Base-by-base conservation (phyloP, 2,113 vertebrate genomes). In the Phoenicopterus ruber region DNA sequence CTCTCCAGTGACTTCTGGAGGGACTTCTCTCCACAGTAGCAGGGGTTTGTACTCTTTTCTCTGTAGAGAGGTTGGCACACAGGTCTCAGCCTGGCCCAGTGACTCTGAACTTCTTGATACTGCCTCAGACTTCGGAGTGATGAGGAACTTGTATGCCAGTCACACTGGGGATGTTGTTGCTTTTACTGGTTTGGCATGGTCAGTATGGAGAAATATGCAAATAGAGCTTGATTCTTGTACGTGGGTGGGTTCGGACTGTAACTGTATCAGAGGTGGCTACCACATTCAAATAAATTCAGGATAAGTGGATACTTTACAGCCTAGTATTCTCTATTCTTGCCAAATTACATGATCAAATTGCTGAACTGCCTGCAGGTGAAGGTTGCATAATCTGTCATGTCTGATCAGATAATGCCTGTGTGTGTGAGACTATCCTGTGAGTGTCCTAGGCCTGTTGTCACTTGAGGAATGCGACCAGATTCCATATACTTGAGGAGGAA, bases 381-480 rank as follows among this genome's bases (percentile, higher is more conserved):
- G 13, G 32, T 57, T 74, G 25, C 3, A 2, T 6, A 24, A 46
- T 71, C 47, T 86, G 50, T n/a, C 32, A 52, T 46, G 36, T 73
- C 38, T 74, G 29, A 76, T 32, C 21, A 76, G 44, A 24, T 73
- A 73, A 47, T 21, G 18, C 19, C 31, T 62, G 5, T 61, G 38
- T 40, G 38, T 16, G 22, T 61, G 36, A 69, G 40, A 40, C 18
- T 57, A 10, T 24, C 17, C 11, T 47, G 38, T 24, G 58, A 50
- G 22, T 26, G 22, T 16, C 3, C 2, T 32, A 73, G 28, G 25
- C 29, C 28, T 40, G 16, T 2, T 1, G 3, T n/a, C 69, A 70
- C 36, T 70, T 0, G 0, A 40, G 18, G 17, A 74, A 72, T 34
- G 15, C 3, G 3, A 57, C 36, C 1, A 6, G 24, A 6, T 69